Percentiles rank a stretch among this genome's conserved stretches.
These are phyloP conservation scores for Cyclopterus lumpus DNA, from an alignment of 2,797 vertebrate genomes.

Conservation along the genomic window DNA sequence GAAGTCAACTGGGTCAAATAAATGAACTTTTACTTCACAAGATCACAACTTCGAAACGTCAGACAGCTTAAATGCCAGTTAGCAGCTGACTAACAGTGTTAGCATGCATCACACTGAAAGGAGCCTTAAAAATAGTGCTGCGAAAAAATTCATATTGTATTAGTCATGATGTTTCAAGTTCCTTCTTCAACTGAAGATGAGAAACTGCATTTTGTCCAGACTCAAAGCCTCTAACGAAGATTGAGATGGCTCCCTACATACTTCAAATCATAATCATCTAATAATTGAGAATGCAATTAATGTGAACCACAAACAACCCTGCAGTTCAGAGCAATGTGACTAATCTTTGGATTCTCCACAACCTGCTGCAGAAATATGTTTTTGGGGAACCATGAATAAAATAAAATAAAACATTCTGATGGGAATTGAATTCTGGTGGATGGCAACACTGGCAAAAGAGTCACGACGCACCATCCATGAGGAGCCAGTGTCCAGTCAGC, in stretches of 20 bases:
- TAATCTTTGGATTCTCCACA: not conserved
- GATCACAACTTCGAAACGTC: conserved; percentile 9
- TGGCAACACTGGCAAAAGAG: conserved; percentile 1
- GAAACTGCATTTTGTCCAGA: conserved; percentile 4
- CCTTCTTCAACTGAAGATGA: conserved; percentile 7
- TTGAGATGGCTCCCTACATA: not conserved
- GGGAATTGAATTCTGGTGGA: not conserved
- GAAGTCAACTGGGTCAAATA: conserved; percentile 20
- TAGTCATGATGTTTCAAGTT: conserved; percentile 35
- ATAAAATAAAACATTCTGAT: not conserved
- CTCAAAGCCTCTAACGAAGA: not conserved
- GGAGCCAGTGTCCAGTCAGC: conserved; percentile 98
- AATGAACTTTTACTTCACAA: not conserved
- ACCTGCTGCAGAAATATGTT: not conserved
- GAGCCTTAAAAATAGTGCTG: conserved; percentile 19
- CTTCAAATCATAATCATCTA: not conserved
- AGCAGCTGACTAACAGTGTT: conserved; percentile 9
- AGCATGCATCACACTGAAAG: conserved; percentile 3
- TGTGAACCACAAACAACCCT: not conserved
- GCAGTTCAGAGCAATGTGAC: not conserved
- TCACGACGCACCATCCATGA: conserved; percentile 93
- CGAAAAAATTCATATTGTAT: conserved; percentile 1
- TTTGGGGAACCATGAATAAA: not conserved
- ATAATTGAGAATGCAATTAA: not conserved
- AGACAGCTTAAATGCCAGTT: conserved; percentile 24